Base-by-base conservation (phyloP, 2,113 vertebrate species). In the Dipodomys stephensi region DNA sequence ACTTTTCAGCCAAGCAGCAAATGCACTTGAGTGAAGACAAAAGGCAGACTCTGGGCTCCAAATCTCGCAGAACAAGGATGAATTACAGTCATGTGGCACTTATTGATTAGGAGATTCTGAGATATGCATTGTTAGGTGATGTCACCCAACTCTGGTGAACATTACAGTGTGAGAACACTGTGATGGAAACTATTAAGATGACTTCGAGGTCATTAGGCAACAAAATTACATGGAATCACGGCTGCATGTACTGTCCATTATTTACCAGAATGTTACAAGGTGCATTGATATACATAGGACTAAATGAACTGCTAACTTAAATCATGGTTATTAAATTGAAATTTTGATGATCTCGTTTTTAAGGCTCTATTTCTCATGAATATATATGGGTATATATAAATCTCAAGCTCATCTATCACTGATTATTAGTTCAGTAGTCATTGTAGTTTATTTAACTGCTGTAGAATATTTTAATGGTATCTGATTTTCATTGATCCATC, bases 311-410 rank as follows among this genome's bases (percentile, higher is more conserved):
- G 23, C 28, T 76, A 86, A 57, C 35, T 80, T 93, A 73, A 87
- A 78, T 69, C 53, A 46, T 64, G 25, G 16, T 85, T 82, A 86
- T 81, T 92, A 73, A 39, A 74, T 92, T 89, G 62, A 93, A 87
- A 80, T 93, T 23, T 39, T 76, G 5, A 46, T 91, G 46, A n/a
- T 76, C 49, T 9, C 57, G 68, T 72, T 91, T 92, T 82, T 64
- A 78, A 62, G 18, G 28, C 82, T 53, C 30, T 19, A 25, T 94
- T 92, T 91, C 57, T 80, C 84, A 62, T 77, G 39, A 3, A 5
- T 79, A 2, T 39, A 69, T 64, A 39, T 35, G 12, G 28, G 87
- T 83, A 7, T 22, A 39, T 39, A 39, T 5, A 39, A 39, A 67
- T 86, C 49, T 77, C 68, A 64, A 87, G 11, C 11, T 80, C 32